Percentiles rank a stretch among this genome's conserved stretches.
These are phyloP conservation scores for Drosophila ironensis DNA, from an alignment of 1,140 invertebrate genomes.

Conservation along the genomic window DNA sequence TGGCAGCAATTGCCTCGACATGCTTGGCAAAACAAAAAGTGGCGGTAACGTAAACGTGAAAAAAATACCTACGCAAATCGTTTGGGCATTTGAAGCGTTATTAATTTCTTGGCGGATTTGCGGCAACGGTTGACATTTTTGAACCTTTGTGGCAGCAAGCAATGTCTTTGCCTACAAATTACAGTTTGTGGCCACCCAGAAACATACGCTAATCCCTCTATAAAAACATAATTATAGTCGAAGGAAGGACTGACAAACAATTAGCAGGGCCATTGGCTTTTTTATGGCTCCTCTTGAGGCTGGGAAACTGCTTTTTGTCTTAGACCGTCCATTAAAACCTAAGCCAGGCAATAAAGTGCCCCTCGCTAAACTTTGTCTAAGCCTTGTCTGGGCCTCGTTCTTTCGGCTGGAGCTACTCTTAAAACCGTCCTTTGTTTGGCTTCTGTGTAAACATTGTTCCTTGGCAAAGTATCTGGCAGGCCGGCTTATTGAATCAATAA, in stretches of 20 bases:
- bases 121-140: not conserved
- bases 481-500: no score
- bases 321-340: slow-evolving; percentile 1
- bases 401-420: no score
- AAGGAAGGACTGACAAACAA: not conserved
- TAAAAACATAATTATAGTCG: not conserved
- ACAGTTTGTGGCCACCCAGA: not conserved
- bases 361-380: not conserved
- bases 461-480: no score
- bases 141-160: not conserved
- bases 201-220: not conserved
- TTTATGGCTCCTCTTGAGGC: not conserved
- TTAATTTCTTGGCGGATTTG: slow-evolving; percentile 18
- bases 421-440: not conserved
- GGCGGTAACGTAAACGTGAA: slow-evolving; percentile 8
- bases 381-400: no score
- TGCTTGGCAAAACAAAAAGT: slow-evolving; percentile 10
- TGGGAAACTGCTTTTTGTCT: not conserved
- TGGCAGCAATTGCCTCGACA: slow-evolving; percentile 17
- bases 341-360: slow-evolving; percentile 8
- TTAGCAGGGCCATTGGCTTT: slow-evolving; percentile 3
- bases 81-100: slow-evolving; percentile 18
- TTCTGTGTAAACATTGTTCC: no score
- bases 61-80: not conserved
- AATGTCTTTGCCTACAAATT: not conserved